Evolutionary conservation across 2,888 invertebrate genomes (phyloP).

Genomic region (Pheosia tremula): DNA sequence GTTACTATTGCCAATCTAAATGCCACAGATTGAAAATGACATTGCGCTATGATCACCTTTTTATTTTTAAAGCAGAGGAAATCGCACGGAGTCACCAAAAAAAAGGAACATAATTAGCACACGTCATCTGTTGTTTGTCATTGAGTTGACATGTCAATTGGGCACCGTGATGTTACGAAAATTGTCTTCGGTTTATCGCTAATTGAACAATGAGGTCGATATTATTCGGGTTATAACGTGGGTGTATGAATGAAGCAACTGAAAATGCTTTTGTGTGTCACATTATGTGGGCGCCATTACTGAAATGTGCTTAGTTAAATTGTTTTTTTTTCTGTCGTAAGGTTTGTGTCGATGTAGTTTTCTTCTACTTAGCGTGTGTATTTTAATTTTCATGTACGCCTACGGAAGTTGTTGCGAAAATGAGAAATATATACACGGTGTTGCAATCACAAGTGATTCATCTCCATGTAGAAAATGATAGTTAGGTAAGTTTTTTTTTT

Average conservation of each 20-base stretch:
- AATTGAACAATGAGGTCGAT: conserved; percentile 49
- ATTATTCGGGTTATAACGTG: conserved; percentile 50
- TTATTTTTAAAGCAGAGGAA: neutral
- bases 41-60: neutral
- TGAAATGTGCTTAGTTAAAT: conserved; percentile 31
- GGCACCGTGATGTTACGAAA: conserved; percentile 42
- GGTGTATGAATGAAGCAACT: conserved; percentile 26
- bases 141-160: conserved; percentile 39
- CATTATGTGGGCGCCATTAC: conserved; percentile 26
- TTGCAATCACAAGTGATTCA: neutral
- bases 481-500: too few species aligned
- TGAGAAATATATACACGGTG: neutral
- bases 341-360: conserved; percentile 6
- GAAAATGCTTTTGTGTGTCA: conserved; percentile 42
- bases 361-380: conserved; percentile 1
- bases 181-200: conserved; percentile 24
- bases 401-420: conserved; percentile 2
- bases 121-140: conserved; percentile 32
- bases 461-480: too few species aligned
- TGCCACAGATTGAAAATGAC: neutral
- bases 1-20: too few species aligned
- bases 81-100: neutral
- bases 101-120: conserved; percentile 10
- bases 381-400: conserved; percentile 2
- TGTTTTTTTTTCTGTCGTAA: conserved; percentile 25